Base-by-base conservation (phyloP, 2,113 vertebrate genomes). In the Atherinomorus stipes region DNA sequence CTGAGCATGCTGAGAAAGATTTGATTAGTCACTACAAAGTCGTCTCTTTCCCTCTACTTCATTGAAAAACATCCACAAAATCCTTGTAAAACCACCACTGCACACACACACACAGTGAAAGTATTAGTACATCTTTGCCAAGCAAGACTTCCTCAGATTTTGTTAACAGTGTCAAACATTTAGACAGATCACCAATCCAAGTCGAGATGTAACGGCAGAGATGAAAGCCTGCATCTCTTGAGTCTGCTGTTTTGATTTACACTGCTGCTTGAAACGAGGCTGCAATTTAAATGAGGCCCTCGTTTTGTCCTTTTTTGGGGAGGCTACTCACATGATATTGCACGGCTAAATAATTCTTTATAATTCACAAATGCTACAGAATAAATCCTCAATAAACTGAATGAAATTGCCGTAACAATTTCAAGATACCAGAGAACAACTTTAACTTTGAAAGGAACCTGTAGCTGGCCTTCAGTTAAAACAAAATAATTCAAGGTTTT, bases 161-260 rank as follows among this genome's bases (percentile, higher is more conserved):
- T 79, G 74, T 73, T 80, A 74, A 87, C 75, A 82, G 76, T 78
- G 85, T 84, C 85, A 85, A 80, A 74, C 64, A 80, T 64, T 85
- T 70, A 83, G 57, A 64, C 80, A 58, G 51, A 80, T 83, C 82
- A 80, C 25, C 78, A 77, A 50, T 77, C 76, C 70, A 66, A 68
- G 68, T 76, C 28, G 3, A 87, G 70, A 87, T 84, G 70, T 59
- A 84, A 70, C 65, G 37, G 66, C 21, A 10, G 7, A 80, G 80
- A 90, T 89, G 76, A 89, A 89, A 85, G 83, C 31, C 28, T 12
- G 40, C 4, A 13, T 82, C 60, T 81, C 58, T 28, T 0, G 62
- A 72, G 53, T 61, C 59, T 70, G 77, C 77, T 79, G 68, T 79
- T 80, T 80, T 38, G 1, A 38, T 78, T 88, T 83, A 56, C 40